These are phyloP conservation scores for Lerema accius DNA, from an alignment of 1,140 invertebrate species.

Conservation along the genomic window DNA sequence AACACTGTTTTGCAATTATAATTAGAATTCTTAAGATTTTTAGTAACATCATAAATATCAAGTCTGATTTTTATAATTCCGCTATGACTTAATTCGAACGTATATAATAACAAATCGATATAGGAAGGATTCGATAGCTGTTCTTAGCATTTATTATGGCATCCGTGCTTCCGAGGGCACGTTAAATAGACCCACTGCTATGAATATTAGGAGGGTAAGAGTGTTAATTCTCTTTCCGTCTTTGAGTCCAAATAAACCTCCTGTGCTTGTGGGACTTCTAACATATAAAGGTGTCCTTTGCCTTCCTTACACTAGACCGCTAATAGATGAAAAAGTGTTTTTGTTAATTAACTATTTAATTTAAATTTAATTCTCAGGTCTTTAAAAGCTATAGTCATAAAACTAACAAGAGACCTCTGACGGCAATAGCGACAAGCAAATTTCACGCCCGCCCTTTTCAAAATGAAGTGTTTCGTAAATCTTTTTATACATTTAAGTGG, in stretches of 20 bases:
- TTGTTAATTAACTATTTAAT: not conserved
- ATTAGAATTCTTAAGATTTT: slow-evolving; percentile 26
- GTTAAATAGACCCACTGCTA: too few relatives aligned
- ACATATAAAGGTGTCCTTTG: too few relatives aligned
- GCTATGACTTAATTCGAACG: slow-evolving; percentile 6
- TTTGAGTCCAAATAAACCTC: too few relatives aligned
- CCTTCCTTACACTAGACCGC: too few relatives aligned
- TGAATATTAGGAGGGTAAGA: too few relatives aligned
- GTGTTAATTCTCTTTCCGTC: too few relatives aligned
- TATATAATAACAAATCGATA: too few relatives aligned
- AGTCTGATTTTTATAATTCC: slow-evolving; percentile 22
- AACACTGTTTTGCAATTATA: slow-evolving; percentile 25
- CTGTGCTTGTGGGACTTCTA: too few relatives aligned
- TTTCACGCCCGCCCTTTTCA: slow-evolving; percentile 19
- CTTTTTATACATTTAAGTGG: slow-evolving; percentile 43
- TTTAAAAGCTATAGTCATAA: not conserved
- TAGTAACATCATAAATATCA: slow-evolving; percentile 14
- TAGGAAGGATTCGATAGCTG: too few relatives aligned
- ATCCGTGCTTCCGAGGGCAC: too few relatives aligned
- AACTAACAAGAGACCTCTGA: slow-evolving; percentile 5
- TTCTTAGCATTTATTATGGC: too few relatives aligned
- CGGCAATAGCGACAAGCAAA: slow-evolving; percentile 11
- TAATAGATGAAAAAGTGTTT: not conserved
- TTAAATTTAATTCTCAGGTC: not conserved
- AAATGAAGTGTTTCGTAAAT: slow-evolving; percentile 24